Base-by-base conservation (phyloP, 2,113 vertebrate species). In the Saccopteryx leptura region DNA sequence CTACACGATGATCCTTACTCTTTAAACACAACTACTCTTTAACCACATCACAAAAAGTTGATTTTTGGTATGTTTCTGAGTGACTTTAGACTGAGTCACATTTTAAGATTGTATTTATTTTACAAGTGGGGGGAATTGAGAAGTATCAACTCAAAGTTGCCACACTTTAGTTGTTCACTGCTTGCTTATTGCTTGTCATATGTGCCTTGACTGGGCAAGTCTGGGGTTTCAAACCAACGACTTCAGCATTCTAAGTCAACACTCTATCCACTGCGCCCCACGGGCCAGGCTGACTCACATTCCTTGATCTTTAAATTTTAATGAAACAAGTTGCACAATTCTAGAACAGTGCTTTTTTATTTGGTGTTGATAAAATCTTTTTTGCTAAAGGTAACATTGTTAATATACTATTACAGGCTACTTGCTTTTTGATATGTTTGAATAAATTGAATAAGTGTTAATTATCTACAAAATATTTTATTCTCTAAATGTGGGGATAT, bases 261-360 rank as follows among this genome's bases (percentile, higher is more conserved):
- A 39, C 39, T 39, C 39, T 39, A 39, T 39, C 39, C 3, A 39
- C 39, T 39, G 39, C 39, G 39, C 39, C 39, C 39, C 39, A 39
- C 39, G 3, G 39, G 39, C 39, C 39, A 96, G 60, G 19, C 12
- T 52, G 28, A 63, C 28, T 61, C 39, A 66, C 46, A 89, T 93
- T 90, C 4, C 88, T 72, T 83, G 39, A 85, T 81, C 11, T 95
- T 96, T 90, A 74, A 33, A 65, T 76, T 65, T 92, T 86, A 71
- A 31, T 90, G 52, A 94, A 92, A 92, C 5, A 15, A 88, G 31
- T 90, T 93, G 63, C 1, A 66, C 74, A 75, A 93, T 93, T 81
- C 13, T 93, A 76, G 33, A 50, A 71, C 6, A 85, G 11, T 79
- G 21, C n/a, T 48, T 56, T 94, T 94, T 80, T 39, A 19, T 85